Conservation (phyloP, 2,113 vertebrate species). For the Guaruba guarouba region DNA sequence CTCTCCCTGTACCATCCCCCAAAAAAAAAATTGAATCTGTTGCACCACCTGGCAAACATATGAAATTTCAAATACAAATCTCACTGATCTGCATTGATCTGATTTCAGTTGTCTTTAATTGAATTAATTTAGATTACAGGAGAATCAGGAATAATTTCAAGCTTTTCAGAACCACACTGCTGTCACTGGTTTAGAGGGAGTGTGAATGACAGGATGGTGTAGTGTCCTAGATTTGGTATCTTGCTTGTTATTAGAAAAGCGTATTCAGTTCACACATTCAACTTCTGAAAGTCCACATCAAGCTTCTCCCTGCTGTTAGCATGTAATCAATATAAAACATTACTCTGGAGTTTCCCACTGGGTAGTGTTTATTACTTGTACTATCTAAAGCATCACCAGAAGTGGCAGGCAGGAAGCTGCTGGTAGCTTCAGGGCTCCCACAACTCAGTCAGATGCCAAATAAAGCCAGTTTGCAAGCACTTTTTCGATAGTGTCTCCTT, state of each 20-base stretch:
- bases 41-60: neutral
- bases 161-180: neutral
- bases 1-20: neutral
- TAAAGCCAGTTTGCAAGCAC: constrained; percentile 17
- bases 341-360: constrained; percentile 9
- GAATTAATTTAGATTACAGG: neutral
- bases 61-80: neutral
- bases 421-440: constrained; percentile 22
- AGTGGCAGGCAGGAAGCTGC: constrained; percentile 5
- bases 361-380: constrained; percentile 14
- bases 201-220: neutral
- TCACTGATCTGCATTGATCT: neutral
- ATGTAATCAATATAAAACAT: constrained; percentile 40
- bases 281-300: neutral
- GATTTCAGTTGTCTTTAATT: neutral
- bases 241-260: neutral
- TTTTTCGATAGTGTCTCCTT: neutral
- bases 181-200: neutral
- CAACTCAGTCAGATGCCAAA: constrained; percentile 10
- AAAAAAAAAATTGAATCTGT: neutral
- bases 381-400: constrained; percentile 17
- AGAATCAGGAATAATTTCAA: neutral
- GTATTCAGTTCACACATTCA: constrained; percentile 15
- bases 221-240: constrained; percentile 6
- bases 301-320: constrained; percentile 47